Conservation (phyloP, 2,888 invertebrate species). For the Kryphioiulus occultus region DNA sequence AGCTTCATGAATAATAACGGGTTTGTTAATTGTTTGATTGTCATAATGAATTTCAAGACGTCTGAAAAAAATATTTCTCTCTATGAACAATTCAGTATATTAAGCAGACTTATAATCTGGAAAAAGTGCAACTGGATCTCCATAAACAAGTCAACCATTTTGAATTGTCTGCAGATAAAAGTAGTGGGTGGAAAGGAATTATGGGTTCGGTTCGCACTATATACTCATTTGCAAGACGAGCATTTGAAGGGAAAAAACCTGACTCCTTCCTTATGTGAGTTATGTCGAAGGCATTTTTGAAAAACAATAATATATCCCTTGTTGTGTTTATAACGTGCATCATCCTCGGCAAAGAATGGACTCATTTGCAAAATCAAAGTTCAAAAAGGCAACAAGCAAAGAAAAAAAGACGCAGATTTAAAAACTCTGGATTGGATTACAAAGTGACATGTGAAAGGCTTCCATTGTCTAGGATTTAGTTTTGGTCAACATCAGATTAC, state of each 20-base stretch:
- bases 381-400: conserved; percentile 25
- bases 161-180: conserved; percentile 29
- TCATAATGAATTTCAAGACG: conserved; percentile 19
- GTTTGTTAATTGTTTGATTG: not conserved
- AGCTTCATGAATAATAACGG: conserved; percentile 4
- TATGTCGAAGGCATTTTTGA: conserved; percentile 30
- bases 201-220: conserved; percentile 25
- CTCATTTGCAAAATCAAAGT: conserved; percentile 31
- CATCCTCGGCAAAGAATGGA: not conserved
- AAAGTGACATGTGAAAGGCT: conserved; percentile 26
- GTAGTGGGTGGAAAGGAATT: conserved; percentile 31
- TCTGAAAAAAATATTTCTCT: not conserved
- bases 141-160: conserved; percentile 31
- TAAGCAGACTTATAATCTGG: not conserved
- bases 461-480: not conserved
- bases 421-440: conserved; percentile 30
- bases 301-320: conserved; percentile 30
- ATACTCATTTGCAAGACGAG: conserved; percentile 19
- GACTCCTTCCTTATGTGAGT: conserved; percentile 19
- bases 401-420: not conserved
- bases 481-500: conserved; percentile 35
- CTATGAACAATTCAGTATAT: not conserved
- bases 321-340: conserved; percentile 35
- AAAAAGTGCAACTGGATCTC: conserved; percentile 29
- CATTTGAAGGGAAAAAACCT: not conserved